Evolutionary conservation across 2,797 vertebrate species (phyloP), one percentile per base, ranked within the genome.

Genomic region (Phoeniculus purpureus): DNA sequence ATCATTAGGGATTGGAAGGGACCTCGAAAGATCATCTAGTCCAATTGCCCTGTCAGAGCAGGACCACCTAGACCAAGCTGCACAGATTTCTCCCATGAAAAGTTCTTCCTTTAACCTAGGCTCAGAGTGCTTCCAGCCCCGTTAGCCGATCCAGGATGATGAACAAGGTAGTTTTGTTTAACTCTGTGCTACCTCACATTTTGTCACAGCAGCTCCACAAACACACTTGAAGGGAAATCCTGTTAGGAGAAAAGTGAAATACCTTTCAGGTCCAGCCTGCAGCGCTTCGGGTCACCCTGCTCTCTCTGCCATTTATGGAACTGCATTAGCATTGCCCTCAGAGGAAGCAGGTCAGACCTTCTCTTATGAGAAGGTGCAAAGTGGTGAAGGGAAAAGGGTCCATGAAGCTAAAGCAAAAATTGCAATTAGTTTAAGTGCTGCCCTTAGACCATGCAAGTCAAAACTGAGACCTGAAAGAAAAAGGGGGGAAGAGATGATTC

Each of bases 261-360:
- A 67, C 27, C 80, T 93, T 93, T 89, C 88, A 82, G 52, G 82
- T 93, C 71, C 15, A 12, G n/a, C 71, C 95, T 94, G 50, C 56
- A 85, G 45, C 23, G 40, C 81, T 94, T 90, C 73, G 80, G 78
- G 91, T 90, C 56, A 86, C 52, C 31, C 71, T 82, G 55, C 61
- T 93, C 77, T 73, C 54, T 70, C 70, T 92, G 59, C 64, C 89
- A 64, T 93, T 95, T 95, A 81, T 89, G 92, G 94, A 95, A 73
- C 73, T 87, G 47, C 70, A 93, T 93, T 93, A 96, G 7, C 68
- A 82, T 93, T 81, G 92, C 92, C 93, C 95, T 94, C 93, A 85
- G 70, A 91, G 40, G 45, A 94, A 87, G 62, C 29, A 34, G 84
- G 85, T 95, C 88, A 95, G 64, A 51, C 77, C 83, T 81, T 20